These are phyloP conservation scores for Arge pagana DNA, from an alignment of 2,888 invertebrate species.

Conservation along the genomic window DNA sequence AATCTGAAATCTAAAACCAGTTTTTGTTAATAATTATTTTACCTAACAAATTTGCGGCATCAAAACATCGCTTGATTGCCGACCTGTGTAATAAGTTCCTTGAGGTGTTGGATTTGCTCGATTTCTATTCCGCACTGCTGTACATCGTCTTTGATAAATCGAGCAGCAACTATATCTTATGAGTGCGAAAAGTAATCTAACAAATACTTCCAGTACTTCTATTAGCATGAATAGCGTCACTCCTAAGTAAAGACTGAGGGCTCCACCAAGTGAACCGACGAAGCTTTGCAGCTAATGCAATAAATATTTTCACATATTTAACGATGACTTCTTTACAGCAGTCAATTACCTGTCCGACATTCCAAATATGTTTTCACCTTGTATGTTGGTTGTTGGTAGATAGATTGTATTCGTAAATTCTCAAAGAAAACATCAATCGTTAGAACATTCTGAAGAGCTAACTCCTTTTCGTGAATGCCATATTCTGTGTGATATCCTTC, in stretches of 20 bases:
- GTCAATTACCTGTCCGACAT: no score
- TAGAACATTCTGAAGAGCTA: constrained; percentile 25
- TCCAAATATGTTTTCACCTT: constrained; percentile 16
- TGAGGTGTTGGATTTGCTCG: not conserved
- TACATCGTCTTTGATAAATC: constrained; percentile 6
- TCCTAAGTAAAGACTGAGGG: constrained; percentile 33
- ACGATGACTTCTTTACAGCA: no score
- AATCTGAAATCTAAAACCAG: constrained; percentile 5
- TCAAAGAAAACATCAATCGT: constrained; percentile 31
- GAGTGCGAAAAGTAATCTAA: constrained; percentile 14
- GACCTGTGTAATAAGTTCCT: constrained; percentile 21
- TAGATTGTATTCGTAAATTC: constrained; percentile 28
- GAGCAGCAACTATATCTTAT: constrained; percentile 9
- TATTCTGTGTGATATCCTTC: constrained; percentile 14
- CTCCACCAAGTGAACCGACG: constrained; percentile 30
- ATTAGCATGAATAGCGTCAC: constrained; percentile 30
- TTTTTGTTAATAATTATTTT: no score
- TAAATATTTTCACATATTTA: no score
- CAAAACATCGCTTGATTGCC: not conserved
- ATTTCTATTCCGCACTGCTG: not conserved
- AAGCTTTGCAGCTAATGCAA: constrained; percentile 25
- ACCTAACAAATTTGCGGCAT: not conserved
- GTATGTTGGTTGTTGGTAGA: constrained; percentile 29
- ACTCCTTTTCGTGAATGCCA: constrained; percentile 16
- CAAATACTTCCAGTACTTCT: constrained; percentile 25